Conservation (phyloP, 2,113 vertebrate species). For the Gulo gulo region DNA sequence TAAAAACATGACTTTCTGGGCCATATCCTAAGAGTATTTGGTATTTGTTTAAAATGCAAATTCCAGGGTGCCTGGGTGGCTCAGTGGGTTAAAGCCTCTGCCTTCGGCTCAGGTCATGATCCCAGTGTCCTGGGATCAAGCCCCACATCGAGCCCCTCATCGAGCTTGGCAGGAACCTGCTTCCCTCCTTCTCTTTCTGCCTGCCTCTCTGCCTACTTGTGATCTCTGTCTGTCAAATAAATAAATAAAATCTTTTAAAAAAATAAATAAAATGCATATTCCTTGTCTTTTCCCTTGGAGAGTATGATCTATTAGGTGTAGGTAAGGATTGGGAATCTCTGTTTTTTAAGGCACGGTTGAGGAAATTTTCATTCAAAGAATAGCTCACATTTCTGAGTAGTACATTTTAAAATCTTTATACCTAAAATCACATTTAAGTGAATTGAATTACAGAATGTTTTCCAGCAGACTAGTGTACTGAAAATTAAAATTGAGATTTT, state of each 20-base stretch:
- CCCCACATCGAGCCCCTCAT: too few species aligned
- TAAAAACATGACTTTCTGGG: not conserved
- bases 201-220: too few species aligned
- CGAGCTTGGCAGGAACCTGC: too few species aligned
- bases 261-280: not conserved
- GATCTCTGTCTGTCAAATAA: too few species aligned
- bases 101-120: too few species aligned
- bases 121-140: too few species aligned
- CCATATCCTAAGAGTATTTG: not conserved
- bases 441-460: not conserved
- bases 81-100: too few species aligned
- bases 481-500: conserved; percentile 24
- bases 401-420: not conserved
- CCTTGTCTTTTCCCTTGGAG: not conserved
- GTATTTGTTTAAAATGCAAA: not conserved
- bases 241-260: too few species aligned
- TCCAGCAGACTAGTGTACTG: not conserved
- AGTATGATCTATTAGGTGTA: not conserved
- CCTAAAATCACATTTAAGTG: not conserved
- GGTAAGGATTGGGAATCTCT: not conserved
- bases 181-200: too few species aligned
- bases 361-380: not conserved
- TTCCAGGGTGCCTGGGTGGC: too few species aligned
- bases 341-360: not conserved
- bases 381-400: not conserved